Percentiles rank a stretch among this genome's conserved stretches.
phyloP scores from a whole-genome alignment of 2,888 invertebrate genomes.

The Desoria tigrina region DNA sequence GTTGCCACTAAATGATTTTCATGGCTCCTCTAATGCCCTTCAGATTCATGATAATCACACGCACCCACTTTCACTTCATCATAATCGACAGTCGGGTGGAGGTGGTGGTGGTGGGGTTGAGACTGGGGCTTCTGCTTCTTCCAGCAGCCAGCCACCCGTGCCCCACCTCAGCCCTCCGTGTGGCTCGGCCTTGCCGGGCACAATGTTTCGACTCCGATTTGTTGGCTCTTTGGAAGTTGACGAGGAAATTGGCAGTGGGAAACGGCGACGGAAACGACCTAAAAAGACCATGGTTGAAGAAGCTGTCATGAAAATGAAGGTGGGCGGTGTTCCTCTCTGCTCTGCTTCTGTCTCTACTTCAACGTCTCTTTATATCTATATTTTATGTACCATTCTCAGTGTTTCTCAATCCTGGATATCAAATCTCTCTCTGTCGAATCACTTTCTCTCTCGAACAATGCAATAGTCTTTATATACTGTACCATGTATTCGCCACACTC shows the following conservation, averaged over 20 bases:
- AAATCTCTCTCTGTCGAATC: neutral
- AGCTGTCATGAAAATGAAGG: slow-evolving; percentile 83
- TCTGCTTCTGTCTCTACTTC: slow-evolving; percentile 14
- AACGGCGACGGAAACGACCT: slow-evolving; percentile 72
- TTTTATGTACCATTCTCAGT: neutral
- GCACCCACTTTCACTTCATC: slow-evolving; percentile 17
- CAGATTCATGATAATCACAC: slow-evolving; percentile 23
- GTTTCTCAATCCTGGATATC: neutral
- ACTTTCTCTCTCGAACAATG: slow-evolving; percentile 8
- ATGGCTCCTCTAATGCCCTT: slow-evolving; percentile 49
- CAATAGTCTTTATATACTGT: neutral
- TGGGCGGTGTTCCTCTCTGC: slow-evolving; percentile 55
- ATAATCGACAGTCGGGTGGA: slow-evolving; percentile 12
- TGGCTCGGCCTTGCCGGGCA: slow-evolving; percentile 64
- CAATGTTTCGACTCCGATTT: slow-evolving; percentile 78
- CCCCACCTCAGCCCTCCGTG: slow-evolving; percentile 45
- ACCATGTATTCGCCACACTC: neutral
- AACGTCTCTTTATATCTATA: slow-evolving; percentile 16
- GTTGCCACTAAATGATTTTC: slow-evolving; percentile 53
- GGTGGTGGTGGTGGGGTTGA: neutral
- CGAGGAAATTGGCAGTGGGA: slow-evolving; percentile 68
- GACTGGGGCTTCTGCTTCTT: neutral
- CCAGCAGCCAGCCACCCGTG: slow-evolving; percentile 14
- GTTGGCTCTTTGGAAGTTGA: slow-evolving; percentile 83
- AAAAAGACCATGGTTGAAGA: slow-evolving; percentile 88